Conservation (phyloP, 2,113 vertebrate species). For the Acrocephalus arundinaceus region DNA sequence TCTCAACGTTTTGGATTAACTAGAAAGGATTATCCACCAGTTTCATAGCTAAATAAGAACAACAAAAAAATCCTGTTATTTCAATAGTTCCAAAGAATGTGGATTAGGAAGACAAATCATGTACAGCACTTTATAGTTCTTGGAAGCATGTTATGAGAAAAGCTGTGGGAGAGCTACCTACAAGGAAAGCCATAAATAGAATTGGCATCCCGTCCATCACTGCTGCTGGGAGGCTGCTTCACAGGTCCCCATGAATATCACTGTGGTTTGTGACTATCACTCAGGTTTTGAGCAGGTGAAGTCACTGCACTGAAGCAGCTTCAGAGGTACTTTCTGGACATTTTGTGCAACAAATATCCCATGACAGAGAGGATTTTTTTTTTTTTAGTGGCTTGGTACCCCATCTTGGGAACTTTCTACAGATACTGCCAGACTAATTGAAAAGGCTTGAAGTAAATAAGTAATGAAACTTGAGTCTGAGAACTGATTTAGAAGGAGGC, state of each 20-base stretch:
- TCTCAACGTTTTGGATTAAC: not conserved
- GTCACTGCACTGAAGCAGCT: not conserved
- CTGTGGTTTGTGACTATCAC: not conserved
- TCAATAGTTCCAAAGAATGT: not conserved
- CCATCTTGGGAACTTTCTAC: not conserved
- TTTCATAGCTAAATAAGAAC: not conserved
- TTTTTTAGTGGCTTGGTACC: not conserved
- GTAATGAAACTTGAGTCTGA: not conserved
- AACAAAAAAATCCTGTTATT: not conserved
- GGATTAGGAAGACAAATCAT: not conserved
- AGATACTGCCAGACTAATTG: not conserved
- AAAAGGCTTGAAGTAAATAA: not conserved
- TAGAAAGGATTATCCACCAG: not conserved
- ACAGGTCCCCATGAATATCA: not conserved
- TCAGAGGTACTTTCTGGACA: not conserved
- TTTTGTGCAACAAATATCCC: not conserved
- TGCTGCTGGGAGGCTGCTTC: not conserved
- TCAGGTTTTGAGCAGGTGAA: not conserved
- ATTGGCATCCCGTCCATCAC: not conserved
- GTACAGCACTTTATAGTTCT: not conserved
- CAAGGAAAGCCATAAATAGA: not conserved
- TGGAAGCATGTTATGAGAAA: not conserved
- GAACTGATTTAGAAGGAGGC: not conserved
- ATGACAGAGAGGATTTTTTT: not conserved
- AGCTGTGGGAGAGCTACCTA: not conserved